Evolutionary conservation across 2,113 vertebrate genomes (phyloP).

Genomic region (Pithys albifrons): DNA sequence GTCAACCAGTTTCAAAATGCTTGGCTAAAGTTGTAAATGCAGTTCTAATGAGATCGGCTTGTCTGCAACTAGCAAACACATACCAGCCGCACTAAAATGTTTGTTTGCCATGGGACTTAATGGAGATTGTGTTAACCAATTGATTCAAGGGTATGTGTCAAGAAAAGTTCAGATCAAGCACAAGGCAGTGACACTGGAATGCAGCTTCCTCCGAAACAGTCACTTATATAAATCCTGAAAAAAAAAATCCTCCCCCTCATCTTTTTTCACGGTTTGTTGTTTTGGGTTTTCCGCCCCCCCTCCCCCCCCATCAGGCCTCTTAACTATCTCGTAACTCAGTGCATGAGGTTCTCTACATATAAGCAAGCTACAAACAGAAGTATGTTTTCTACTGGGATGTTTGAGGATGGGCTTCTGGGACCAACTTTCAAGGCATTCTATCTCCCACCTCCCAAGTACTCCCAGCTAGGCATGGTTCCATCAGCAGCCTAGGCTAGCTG

Average conservation of each 20-base stretch:
- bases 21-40: slow-evolving; percentile 66
- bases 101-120: slow-evolving; percentile 56
- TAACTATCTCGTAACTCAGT: neutral
- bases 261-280: neutral
- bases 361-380: neutral
- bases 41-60: slow-evolving; percentile 40
- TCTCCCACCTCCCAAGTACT: neutral
- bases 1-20: slow-evolving; percentile 29
- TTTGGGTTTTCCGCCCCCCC: fast-evolving
- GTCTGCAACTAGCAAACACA: slow-evolving; percentile 58
- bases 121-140: slow-evolving; percentile 30
- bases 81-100: slow-evolving; percentile 41
- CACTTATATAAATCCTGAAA: neutral
- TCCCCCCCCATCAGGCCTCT: no score
- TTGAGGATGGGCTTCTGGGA: neutral
- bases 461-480: neutral
- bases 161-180: slow-evolving; percentile 49
- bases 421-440: neutral
- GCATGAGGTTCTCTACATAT: neutral
- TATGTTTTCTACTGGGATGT: neutral
- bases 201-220: neutral
- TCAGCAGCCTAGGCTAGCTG: neutral
- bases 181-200: slow-evolving; percentile 50
- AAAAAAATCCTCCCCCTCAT: neutral
- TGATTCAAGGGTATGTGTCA: slow-evolving; percentile 48